Base-by-base conservation (phyloP, 1,140 invertebrate genomes). In the Stenopsyche tienmushanensis region DNA sequence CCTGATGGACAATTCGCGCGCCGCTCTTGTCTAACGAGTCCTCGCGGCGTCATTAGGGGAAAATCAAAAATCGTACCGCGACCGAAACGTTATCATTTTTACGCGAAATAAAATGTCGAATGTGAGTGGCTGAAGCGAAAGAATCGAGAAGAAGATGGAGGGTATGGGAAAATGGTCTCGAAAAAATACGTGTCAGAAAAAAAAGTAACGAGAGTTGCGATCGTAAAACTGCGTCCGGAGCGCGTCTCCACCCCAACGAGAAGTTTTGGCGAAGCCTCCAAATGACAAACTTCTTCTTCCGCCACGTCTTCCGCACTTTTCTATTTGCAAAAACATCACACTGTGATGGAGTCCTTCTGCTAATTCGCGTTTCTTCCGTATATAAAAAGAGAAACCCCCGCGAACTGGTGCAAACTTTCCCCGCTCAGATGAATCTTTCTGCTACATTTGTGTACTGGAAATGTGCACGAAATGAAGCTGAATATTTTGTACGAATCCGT, bases 181-280 rank as follows among this genome's bases (percentile, higher is more conserved):
- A 13, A 13, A 34, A 34, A 34, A 34, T 7, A 7, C 13, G 29
- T 41, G 41, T 21, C 57, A 24, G 42, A 62, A 62, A 41, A 52
- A 21, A 52, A 44, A 62, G 44, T 49, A 49, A 62, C 59, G 42
- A 15, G 62, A 53, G 45, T 25, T 26, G 25, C 29, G 62, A 64
- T 64, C 62, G 62, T 64, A 64, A 64, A 64, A 54, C 50, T 25
- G 49, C 20, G 50, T 53, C 62, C 62, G 50, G 42, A 49, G 26
- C 25, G 20, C 54, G 20, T 18, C 53, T 15, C 34, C 15, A 24
- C 24, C 39, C 23, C 57, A 39, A 15, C 42, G 17, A 10, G 7
- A 41, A 17, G 34, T 42, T 57, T 34, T 5, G 8, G 13, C 2
- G 23, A 21, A 29, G 53, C 34, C 26, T 21, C 53, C 25, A 57